Evolutionary conservation across 2,888 invertebrate species (phyloP), one percentile per base, ranked within the genome.

Genomic region (Hymenopus coronatus): DNA sequence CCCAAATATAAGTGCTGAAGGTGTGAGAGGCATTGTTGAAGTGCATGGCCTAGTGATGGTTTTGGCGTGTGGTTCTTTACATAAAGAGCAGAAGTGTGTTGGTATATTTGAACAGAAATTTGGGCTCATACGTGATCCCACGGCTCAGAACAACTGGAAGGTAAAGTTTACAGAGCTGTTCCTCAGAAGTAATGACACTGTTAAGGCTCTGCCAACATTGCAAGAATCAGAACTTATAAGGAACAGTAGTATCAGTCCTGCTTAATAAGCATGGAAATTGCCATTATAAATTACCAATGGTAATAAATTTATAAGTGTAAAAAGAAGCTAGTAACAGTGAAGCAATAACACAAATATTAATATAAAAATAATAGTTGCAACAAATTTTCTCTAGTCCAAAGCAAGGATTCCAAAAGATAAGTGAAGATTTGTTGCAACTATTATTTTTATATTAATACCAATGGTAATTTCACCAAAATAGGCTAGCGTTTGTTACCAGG

Each of bases 31-130:
- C 6, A 93, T 94, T 90, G 94, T 94, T 90, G 94, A 95, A 92
- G 93, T 94, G 0, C 95, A 96, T 92, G 96, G 96, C 0, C 92
- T 96, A 84, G 95, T 95, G 1, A 91, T 95, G 85, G 94, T 96
- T 14, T 91, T 95, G 85, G 94, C 94, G 0, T 96, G 96, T 92
- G 96, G 96, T 28, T 96, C 96, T 0, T 91, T 96, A 70, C 96
- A 96, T 91, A 92, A 93, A 6, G 92, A 92, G 25, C 91, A 93
- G 7, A 92, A 93, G 46, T 94, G 94, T 90, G 94, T 95, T 1
- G 96, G 96, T 2, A 93, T 96, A 54, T 96, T 96, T 92, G 96
- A 96, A 91, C 95, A 96, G 91, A 93, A 94, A 84, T 96, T 96
- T 93, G 95, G 95, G 2, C 92, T 96, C 83, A 93, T 95, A 30